These are phyloP conservation scores for Crioceris asparagi DNA, from an alignment of 2,888 invertebrate species.

Conservation along the genomic window DNA sequence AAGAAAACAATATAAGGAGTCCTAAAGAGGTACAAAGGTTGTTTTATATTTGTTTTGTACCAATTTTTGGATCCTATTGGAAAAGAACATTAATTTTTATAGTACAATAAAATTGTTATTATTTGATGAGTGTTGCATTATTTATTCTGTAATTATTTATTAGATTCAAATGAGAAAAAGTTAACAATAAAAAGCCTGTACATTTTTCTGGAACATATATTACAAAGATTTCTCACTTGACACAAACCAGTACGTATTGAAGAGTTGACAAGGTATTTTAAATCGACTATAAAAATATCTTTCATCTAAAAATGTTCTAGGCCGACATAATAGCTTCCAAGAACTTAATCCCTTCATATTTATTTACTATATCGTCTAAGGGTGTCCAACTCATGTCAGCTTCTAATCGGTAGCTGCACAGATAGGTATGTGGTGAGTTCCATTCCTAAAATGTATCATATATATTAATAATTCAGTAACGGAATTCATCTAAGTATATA, in stretches of 20 bases:
- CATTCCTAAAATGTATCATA: constrained; percentile 59
- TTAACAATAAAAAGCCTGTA: no score
- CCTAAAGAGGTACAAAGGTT: constrained; percentile 19
- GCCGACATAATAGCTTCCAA: constrained; percentile 14
- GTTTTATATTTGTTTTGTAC: constrained; percentile 18
- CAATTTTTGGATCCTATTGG: constrained; percentile 17
- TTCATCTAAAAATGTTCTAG: no score
- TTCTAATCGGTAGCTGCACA: constrained; percentile 59
- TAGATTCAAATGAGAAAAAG: no score
- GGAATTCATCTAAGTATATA: neutral
- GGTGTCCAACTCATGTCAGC: constrained; percentile 62
- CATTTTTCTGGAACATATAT: no score
- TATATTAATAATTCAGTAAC: constrained; percentile 2
- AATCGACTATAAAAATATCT: constrained; percentile 5
- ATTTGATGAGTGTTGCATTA: no score
- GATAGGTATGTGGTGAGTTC: constrained; percentile 50
- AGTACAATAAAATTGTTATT: constrained; percentile 25
- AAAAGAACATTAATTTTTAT: constrained; percentile 19
- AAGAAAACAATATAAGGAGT: no score
- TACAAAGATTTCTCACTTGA: no score
- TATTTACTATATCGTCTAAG: constrained; percentile 34
- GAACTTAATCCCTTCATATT: constrained; percentile 24
- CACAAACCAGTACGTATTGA: no score
- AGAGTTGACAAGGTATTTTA: no score
- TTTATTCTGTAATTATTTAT: constrained; percentile 8